phyloP scores from a whole-genome alignment of 2,888 invertebrate species.

The Hylaea fasciaria region DNA sequence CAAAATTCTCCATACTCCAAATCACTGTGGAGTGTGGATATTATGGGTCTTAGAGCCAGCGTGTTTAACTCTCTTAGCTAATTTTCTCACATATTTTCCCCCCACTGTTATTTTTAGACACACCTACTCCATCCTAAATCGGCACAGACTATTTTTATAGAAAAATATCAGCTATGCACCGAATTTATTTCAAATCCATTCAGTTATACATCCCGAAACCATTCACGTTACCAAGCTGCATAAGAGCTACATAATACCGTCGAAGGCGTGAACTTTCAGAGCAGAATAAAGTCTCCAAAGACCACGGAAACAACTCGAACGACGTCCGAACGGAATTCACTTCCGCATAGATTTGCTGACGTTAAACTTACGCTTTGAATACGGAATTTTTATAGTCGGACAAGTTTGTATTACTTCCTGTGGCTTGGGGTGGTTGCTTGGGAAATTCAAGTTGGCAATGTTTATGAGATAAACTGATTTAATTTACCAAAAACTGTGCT shows the following conservation, averaged over 20 bases:
- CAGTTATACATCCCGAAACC: neutral
- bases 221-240: conserved; percentile 19
- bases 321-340: conserved; percentile 27
- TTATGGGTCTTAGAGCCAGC: too few relatives aligned
- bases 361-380: conserved; percentile 28
- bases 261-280: conserved; percentile 36
- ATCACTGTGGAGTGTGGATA: too few relatives aligned
- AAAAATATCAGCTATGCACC: too few relatives aligned
- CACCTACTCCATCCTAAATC: too few relatives aligned
- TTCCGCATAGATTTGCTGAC: conserved; percentile 35
- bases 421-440: neutral
- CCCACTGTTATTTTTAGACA: too few relatives aligned
- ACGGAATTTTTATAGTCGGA: conserved; percentile 15
- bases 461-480: too few relatives aligned
- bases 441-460: too few relatives aligned
- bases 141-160: too few relatives aligned
- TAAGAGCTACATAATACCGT: conserved; percentile 24
- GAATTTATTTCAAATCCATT: neutral
- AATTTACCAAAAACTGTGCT: too few relatives aligned
- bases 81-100: too few relatives aligned
- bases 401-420: conserved; percentile 13
- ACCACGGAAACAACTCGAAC: conserved; percentile 30
- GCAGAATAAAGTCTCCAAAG: conserved; percentile 39
- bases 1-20: too few relatives aligned
- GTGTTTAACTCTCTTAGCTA: too few relatives aligned